Base-by-base conservation (phyloP, 2,888 invertebrate species). In the Syritta pipiens region DNA sequence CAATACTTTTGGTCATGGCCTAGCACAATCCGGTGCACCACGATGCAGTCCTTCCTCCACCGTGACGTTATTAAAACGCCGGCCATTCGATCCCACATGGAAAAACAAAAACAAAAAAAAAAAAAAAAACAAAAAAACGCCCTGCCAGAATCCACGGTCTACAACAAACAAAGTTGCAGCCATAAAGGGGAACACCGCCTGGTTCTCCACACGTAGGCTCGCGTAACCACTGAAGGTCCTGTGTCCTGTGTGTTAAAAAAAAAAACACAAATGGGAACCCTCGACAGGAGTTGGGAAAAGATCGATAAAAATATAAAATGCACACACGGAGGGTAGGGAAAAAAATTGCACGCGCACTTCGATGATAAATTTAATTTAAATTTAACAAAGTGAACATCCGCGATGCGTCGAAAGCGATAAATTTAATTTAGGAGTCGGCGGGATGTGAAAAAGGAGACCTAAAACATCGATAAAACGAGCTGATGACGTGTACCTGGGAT, bases 361-460 rank as follows among this genome's bases (percentile, higher is more conserved):
- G 60, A 49, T 55, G 55, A 72, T 72, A 72, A 79, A 79, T 67
- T 79, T 62, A 79, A 79, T 79, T 79, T 67, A 37, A 48, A 55
- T 72, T 72, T 79, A 72, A 79, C 77, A 72, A 79, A 79, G 77
- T 72, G 77, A 65, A 79, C 60, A 72, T 67, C 42, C 55, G 48
- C 65, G 60, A 72, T 77, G 65, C 48, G 72, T 72, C 55, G 72
- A 72, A 22, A 67, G 48, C 72, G 26, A 79, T 79, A 79, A 79
- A 79, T 79, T 72, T 60, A 79, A 79, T 79, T 79, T 79, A 79
- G 77, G 59, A 65, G 40, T 49, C 53, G 60, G 53, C 53, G 77
- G 4, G 28, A 28, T 57, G 28, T 12, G 6, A 53, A 72, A 76
- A 72, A 14, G 42, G 42, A 44, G 26, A 53, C 28, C 75, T 75